A percentile compares a stretch with the other conserved stretches of the same genome.
Conservation (phyloP, 2,113 vertebrate genomes). For the Menidia beryllina region DNA sequence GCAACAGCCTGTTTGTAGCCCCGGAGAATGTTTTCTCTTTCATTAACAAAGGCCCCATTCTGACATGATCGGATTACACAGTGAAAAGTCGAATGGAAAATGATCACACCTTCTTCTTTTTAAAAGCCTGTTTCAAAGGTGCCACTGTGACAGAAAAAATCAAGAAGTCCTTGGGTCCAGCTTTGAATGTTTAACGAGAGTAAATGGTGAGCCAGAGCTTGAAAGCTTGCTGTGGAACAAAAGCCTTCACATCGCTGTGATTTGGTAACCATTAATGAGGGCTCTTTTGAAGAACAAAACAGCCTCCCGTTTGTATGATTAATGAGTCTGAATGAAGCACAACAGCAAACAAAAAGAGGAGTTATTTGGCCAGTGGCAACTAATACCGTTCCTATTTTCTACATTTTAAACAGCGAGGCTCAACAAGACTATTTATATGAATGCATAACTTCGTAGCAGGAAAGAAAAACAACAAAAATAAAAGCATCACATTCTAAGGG, state of each 20-base stretch:
- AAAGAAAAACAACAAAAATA: too few species aligned
- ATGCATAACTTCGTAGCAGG: not conserved
- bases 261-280: conserved; percentile 52
- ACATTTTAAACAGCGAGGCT: not conserved
- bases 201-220: conserved; percentile 48
- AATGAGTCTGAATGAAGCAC: conserved; percentile 31
- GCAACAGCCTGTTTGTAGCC: conserved; percentile 52
- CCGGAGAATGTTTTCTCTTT: conserved; percentile 45
- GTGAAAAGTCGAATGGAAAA: conserved; percentile 47
- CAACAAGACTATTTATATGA: not conserved
- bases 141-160: conserved; percentile 28
- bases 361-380: not conserved
- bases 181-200: conserved; percentile 45
- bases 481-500: too few species aligned
- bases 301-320: conserved; percentile 34
- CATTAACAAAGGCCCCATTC: conserved; percentile 78
- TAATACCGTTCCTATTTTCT: not conserved
- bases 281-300: conserved; percentile 25
- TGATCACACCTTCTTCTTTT: conserved; percentile 62
- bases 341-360: not conserved
- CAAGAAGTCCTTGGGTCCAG: conserved; percentile 16
- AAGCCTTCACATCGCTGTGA: conserved; percentile 23
- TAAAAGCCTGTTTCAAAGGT: conserved; percentile 41
- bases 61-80: conserved; percentile 73
- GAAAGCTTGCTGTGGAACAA: conserved; percentile 16